Conservation (phyloP, 2,888 invertebrate species). For the Corbicula japonica region DNA sequence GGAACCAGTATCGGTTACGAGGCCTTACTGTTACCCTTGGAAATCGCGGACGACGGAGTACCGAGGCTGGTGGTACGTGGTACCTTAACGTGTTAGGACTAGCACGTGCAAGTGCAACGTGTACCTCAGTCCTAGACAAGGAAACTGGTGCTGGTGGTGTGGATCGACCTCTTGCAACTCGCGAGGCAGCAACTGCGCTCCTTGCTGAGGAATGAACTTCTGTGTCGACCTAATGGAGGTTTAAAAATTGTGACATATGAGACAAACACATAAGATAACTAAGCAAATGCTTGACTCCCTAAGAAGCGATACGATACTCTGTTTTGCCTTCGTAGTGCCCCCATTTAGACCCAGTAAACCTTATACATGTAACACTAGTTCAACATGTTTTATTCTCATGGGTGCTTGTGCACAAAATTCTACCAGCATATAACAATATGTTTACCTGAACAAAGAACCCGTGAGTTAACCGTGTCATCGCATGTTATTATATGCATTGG, state of each 20-base stretch:
- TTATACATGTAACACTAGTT: background rate
- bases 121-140: slow-evolving; percentile 57
- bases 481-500: background rate
- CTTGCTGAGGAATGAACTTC: slow-evolving; percentile 78
- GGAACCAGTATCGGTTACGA: slow-evolving; percentile 54
- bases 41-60: slow-evolving; percentile 50
- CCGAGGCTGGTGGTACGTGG: slow-evolving; percentile 67
- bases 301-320: too few species aligned
- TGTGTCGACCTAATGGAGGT: slow-evolving; percentile 77
- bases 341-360: slow-evolving; percentile 49
- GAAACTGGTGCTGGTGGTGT: slow-evolving; percentile 50
- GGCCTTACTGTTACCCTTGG: slow-evolving; percentile 59
- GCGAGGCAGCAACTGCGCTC: slow-evolving; percentile 75
- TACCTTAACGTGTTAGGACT: slow-evolving; percentile 54
- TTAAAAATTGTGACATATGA: slow-evolving; percentile 38
- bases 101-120: slow-evolving; percentile 68
- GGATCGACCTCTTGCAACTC: slow-evolving; percentile 72
- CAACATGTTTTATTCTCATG: slow-evolving; percentile 71
- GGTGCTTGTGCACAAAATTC: slow-evolving; percentile 38
- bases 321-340: slow-evolving; percentile 59
- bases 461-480: too few species aligned
- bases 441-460: background rate
- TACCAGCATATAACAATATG: slow-evolving; percentile 1
- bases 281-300: slow-evolving; percentile 24
- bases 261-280: slow-evolving; percentile 26